A percentile compares a stretch with the other conserved stretches of the same genome.
phyloP scores from a whole-genome alignment of 37 sponge, comb jelly and placozoan species.

The Chondrosia reniformis region DNA sequence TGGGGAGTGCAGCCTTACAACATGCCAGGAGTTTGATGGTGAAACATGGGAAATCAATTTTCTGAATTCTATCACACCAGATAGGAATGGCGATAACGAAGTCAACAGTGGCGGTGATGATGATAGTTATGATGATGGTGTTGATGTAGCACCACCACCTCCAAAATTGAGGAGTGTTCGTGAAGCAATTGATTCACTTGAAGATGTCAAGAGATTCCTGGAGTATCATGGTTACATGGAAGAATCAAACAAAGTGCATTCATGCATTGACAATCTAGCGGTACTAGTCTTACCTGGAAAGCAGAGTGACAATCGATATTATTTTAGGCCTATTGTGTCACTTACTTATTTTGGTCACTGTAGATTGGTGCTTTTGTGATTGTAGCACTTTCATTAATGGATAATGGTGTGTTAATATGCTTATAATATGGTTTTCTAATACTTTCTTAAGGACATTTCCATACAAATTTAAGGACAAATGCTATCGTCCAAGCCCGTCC shows the following conservation, averaged over 20 bases:
- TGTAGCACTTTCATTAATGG: too few relatives aligned
- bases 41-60: constrained; percentile 36
- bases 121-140: neutral
- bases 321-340: constrained; percentile 19
- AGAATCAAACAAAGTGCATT: neutral
- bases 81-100: neutral
- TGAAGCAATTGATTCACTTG: constrained; percentile 6
- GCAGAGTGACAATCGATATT: constrained; percentile 18
- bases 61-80: neutral
- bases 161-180: neutral
- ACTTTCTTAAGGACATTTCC: too few relatives aligned
- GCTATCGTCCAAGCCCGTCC: too few relatives aligned
- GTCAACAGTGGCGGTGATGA: constrained; percentile 1
- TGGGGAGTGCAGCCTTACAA: constrained; percentile 34
- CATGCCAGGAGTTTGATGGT: constrained; percentile 27
- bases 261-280: constrained; percentile 19
- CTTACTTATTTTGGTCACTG: too few relatives aligned
- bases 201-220: constrained; percentile 7
- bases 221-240: neutral
- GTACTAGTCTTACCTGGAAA: neutral
- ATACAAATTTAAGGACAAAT: too few relatives aligned
- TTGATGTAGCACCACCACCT: neutral
- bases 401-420: too few relatives aligned
- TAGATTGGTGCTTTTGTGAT: too few relatives aligned
- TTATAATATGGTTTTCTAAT: too few relatives aligned